Evolutionary conservation across 2,113 vertebrate species (phyloP).

Genomic region (Ailurus styani): DNA sequence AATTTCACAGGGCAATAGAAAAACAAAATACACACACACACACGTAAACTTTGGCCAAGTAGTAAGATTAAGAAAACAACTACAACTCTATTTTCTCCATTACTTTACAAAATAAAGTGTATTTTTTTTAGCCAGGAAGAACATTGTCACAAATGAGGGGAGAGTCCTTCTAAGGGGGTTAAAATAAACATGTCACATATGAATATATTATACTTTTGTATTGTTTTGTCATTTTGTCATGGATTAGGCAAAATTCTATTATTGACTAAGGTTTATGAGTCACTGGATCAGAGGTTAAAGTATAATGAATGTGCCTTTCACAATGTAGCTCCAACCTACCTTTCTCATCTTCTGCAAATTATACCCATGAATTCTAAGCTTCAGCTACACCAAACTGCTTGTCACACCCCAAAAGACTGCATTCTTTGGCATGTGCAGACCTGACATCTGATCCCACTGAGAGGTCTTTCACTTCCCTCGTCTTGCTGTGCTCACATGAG

Average conservation of each 20-base stretch:
- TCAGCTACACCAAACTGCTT: background rate
- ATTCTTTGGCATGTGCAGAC: background rate
- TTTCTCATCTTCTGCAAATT: background rate
- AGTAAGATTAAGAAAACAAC: background rate
- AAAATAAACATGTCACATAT: background rate
- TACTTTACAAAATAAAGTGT: slow-evolving; percentile 7
- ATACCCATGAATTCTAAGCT: background rate
- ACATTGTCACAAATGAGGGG: background rate
- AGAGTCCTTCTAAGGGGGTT: background rate
- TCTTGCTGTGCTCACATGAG: background rate
- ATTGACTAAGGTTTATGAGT: background rate
- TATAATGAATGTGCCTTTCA: background rate
- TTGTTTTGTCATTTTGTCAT: background rate
- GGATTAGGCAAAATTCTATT: background rate
- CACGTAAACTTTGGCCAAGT: background rate
- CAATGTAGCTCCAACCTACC: background rate
- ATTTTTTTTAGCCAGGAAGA: background rate
- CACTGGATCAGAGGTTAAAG: background rate
- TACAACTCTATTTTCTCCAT: background rate
- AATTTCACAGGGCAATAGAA: background rate
- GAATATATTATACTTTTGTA: background rate
- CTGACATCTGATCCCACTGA: background rate
- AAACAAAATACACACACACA: background rate
- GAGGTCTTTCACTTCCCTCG: background rate
- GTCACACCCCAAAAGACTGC: background rate